A percentile compares a stretch with the other conserved stretches of the same genome.
Evolutionary conservation across 2,113 vertebrate species (phyloP).

Genomic region (Nibea albiflora): DNA sequence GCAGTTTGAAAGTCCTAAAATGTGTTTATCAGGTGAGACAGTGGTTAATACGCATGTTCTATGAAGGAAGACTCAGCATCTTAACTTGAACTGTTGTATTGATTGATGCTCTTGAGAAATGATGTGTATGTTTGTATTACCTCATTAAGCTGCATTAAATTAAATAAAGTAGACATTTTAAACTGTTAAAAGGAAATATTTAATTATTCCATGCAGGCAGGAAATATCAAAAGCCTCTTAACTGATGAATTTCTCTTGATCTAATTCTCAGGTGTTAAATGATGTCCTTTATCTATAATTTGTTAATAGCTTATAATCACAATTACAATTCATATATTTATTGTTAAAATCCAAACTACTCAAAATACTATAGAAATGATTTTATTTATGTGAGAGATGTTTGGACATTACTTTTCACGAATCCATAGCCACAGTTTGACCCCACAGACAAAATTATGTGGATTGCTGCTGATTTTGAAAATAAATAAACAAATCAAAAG

Average conservation of each 20-base stretch:
- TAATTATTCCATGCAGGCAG: not conserved
- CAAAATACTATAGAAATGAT: not conserved
- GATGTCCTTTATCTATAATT: not conserved
- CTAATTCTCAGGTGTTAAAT: not conserved
- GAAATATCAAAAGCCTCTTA: not conserved
- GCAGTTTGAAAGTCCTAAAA: not conserved
- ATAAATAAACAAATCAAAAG: no score
- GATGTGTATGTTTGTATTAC: not conserved
- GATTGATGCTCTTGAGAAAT: not conserved
- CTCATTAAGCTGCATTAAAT: not conserved
- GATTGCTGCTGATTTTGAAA: no score
- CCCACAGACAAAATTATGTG: no score
- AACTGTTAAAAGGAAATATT: not conserved
- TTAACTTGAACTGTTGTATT: not conserved
- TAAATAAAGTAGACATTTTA: not conserved
- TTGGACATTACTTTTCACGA: not conserved
- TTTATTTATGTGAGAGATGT: not conserved
- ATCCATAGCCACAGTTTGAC: not conserved
- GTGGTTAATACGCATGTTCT: not conserved
- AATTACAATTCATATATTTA: not conserved
- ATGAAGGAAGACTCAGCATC: not conserved
- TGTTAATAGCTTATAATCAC: conserved; percentile 5
- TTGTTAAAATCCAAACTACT: not conserved
- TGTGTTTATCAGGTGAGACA: not conserved
- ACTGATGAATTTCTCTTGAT: not conserved